These are phyloP conservation scores for Loripinus fragilis DNA, from an alignment of 2,888 invertebrate genomes.

Conservation along the genomic window DNA sequence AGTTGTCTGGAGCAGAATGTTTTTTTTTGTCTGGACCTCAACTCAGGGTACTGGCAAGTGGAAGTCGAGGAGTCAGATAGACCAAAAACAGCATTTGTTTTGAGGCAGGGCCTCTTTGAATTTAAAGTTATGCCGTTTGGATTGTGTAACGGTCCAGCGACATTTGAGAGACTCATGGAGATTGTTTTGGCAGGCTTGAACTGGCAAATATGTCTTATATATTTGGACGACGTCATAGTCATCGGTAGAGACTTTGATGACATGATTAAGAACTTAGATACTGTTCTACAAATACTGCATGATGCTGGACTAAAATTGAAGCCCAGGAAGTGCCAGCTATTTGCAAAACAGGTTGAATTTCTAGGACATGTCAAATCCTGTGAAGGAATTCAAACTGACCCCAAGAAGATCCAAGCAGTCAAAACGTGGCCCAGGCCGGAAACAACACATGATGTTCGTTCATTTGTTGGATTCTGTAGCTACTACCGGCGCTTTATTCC, in stretches of 20 bases:
- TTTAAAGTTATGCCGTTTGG: too few species aligned
- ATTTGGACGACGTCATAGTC: conserved; percentile 15
- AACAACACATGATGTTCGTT: not conserved
- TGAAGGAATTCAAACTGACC: conserved; percentile 13
- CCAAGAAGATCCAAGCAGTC: conserved; percentile 14
- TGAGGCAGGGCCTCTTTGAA: too few species aligned
- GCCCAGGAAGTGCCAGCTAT: too few species aligned
- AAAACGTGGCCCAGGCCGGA: conserved; percentile 15
- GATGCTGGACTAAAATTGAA: conserved; percentile 8
- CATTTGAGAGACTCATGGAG: conserved; percentile 16
- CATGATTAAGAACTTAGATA: too few species aligned
- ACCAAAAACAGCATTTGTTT: not conserved
- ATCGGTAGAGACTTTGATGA: not conserved
- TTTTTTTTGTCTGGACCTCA: conserved; percentile 1
- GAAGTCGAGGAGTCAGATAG: conserved; percentile 1
- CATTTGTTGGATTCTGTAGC: too few species aligned
- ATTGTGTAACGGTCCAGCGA: too few species aligned
- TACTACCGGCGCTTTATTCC: too few species aligned
- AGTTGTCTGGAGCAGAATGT: conserved; percentile 13
- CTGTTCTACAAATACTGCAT: too few species aligned
- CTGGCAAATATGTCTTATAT: too few species aligned
- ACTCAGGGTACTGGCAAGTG: too few species aligned
- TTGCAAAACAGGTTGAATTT: too few species aligned
- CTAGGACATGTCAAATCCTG: conserved; percentile 16
- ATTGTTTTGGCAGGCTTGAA: not conserved